Evolutionary conservation across 1,140 invertebrate species (phyloP), one percentile per base, ranked within the genome.

Genomic region (Drosophila burlai): DNA sequence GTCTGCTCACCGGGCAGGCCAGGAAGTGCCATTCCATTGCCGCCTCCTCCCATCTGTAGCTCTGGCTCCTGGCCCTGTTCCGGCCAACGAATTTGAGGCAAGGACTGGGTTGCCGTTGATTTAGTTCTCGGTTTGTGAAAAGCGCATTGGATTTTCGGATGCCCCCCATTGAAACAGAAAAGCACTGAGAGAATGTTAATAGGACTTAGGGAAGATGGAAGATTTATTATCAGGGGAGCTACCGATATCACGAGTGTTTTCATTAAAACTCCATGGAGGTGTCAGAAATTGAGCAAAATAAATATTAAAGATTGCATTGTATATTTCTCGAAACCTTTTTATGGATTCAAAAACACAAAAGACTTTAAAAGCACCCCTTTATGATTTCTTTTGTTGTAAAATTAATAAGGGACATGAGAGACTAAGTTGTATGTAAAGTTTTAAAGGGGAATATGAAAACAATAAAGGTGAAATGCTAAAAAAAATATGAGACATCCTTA

Each of bases 101-200:
- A 62, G 58, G 26, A 43, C 62, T 43, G 57, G 60, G 67, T 29
- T 57, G 79, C 76, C 66, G 83, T 86, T 86, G 80, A 86, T 86
- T 86, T 82, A 86, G 83, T 76, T 82, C 81, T 78, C 73, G 68
- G 77, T 71, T 69, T 69, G 65, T 75, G 72, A 73, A 73, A 68
- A 87, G 60, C 60, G 71, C 59, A 76, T 83, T 73, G 76, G 76
- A 83, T 80, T 86, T 79, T 83, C 49, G 83, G 36, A 50, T 45
- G 62, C 31, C 11, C 15, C 10, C 46, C 57, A 42, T 57, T 57
- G 36, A 55, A 40, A 54, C 42, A 21, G 34, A 40, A 43, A 46
- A 24, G 21, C 55, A 55, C 54, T 34, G 42, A 13, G 21, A 34
- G 16, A 60, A 57, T 26, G 16, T 26, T 1, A 26, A 3, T 15